Percentiles rank a stretch among this genome's conserved stretches.
These are phyloP conservation scores for Drosophila subobscura DNA, from an alignment of 1,140 invertebrate species.

Conservation along the genomic window DNA sequence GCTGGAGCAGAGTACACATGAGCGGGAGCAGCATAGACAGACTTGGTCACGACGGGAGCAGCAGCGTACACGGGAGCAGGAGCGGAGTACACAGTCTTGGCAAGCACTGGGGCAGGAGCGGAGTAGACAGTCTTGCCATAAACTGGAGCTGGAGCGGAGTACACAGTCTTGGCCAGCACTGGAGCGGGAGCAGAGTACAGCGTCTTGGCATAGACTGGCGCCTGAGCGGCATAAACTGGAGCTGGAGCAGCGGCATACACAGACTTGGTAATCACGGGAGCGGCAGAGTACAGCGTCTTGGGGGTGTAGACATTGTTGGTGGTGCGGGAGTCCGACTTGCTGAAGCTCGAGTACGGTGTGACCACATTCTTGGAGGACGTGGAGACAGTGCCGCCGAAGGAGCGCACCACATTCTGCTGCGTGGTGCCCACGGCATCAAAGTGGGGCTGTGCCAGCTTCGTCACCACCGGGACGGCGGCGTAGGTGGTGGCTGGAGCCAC, in stretches of 20 bases:
- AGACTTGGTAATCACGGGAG: slow-evolving; percentile 63
- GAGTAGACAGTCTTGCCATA: slow-evolving; percentile 57
- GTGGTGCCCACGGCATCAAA: slow-evolving; percentile 85
- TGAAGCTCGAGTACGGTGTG: slow-evolving; percentile 87
- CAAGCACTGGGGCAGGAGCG: slow-evolving; percentile 47
- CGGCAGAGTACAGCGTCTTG: slow-evolving; percentile 79
- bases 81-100: slow-evolving; percentile 61
- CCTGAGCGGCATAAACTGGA: slow-evolving; percentile 77
- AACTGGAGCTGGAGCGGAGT: slow-evolving; percentile 63
- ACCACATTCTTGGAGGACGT: slow-evolving; percentile 87
- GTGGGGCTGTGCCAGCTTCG: slow-evolving; percentile 83
- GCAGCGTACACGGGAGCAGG: slow-evolving; percentile 47
- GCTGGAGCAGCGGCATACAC: slow-evolving; percentile 76
- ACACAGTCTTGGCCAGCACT: slow-evolving; percentile 67
- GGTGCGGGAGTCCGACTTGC: slow-evolving; percentile 86
- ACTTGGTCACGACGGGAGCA: no score
- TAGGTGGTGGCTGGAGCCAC: slow-evolving; percentile 60
- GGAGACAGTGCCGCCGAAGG: slow-evolving; percentile 86
- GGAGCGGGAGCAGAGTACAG: slow-evolving; percentile 51
- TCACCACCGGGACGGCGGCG: slow-evolving; percentile 65
- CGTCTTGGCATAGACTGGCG: slow-evolving; percentile 84
- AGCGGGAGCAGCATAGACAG: slow-evolving; percentile 26
- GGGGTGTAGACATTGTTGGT: slow-evolving; percentile 85
- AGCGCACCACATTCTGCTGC: slow-evolving; percentile 85
- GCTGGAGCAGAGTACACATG: slow-evolving; percentile 23